Conservation (phyloP, 37 sponge, comb jelly and placozoan species). For the Oopsacas minuta region DNA sequence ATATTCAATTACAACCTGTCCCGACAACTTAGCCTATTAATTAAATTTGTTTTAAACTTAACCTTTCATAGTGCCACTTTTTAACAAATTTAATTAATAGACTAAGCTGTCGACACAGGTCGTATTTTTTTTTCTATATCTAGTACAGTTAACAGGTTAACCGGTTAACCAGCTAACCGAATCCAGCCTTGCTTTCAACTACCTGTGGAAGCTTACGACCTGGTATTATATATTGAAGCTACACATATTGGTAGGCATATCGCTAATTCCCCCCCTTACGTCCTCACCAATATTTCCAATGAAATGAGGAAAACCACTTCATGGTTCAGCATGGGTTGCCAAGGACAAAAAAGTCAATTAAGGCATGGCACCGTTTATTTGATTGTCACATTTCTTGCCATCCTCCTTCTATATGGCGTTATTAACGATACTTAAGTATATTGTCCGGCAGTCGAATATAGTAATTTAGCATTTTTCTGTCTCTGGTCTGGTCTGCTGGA, state of each 20-base stretch:
- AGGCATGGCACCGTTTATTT: constrained; percentile 15
- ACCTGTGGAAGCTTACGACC: constrained; percentile 6
- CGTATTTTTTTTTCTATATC: too few relatives aligned
- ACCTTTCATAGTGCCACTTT: too few relatives aligned
- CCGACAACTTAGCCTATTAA: too few relatives aligned
- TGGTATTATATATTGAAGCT: neutral
- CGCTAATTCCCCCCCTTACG: neutral
- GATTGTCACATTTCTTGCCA: neutral
- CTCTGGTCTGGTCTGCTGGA: too few relatives aligned
- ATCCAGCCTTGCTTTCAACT: neutral
- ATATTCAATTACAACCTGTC: too few relatives aligned
- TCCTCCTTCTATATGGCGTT: constrained; percentile 15
- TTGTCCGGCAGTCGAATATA: too few relatives aligned
- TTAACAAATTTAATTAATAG: too few relatives aligned
- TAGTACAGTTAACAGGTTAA: too few relatives aligned
- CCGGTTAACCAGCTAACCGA: too few relatives aligned
- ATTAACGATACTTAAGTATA: neutral
- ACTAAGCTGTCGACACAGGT: too few relatives aligned
- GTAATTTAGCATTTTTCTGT: too few relatives aligned
- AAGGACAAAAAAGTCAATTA: neutral
- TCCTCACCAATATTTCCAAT: neutral
- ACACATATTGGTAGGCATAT: constrained; percentile 8
- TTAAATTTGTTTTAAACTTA: too few relatives aligned
- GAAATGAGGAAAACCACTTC: neutral
- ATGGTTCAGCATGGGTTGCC: constrained; percentile 4